phyloP scores from a whole-genome alignment of 2,113 vertebrate species.

The Thymallus thymallus region DNA sequence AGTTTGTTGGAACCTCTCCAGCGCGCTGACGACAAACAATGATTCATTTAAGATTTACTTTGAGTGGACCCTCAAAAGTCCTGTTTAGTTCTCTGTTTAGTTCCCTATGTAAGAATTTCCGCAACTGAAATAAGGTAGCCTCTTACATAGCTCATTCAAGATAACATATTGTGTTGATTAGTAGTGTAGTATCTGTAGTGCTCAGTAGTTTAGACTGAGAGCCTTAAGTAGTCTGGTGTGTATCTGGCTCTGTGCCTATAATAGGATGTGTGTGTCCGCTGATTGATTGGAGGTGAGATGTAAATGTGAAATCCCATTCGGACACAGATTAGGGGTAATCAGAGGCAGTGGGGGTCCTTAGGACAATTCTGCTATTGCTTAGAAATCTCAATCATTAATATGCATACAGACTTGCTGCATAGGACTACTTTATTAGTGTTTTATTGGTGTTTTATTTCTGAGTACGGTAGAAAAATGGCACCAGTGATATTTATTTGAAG shows the following conservation, averaged over 20 bases:
- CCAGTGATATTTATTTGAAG: not conserved
- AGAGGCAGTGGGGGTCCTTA: not conserved
- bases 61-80: too few species aligned
- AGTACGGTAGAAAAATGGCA: not conserved
- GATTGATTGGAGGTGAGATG: not conserved
- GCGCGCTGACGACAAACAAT: too few species aligned
- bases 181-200: too few species aligned
- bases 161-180: too few species aligned
- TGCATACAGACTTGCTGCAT: not conserved
- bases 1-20: too few species aligned
- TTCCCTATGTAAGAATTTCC: too few species aligned
- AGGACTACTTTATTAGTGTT: too few species aligned
- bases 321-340: not conserved
- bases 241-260: not conserved
- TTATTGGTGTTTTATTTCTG: too few species aligned
- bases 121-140: too few species aligned
- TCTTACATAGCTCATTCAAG: too few species aligned
- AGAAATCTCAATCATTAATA: not conserved
- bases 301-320: not conserved
- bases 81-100: too few species aligned
- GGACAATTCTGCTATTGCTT: not conserved
- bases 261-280: not conserved
- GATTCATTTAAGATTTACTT: too few species aligned
- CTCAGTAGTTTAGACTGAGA: conserved; percentile 3
- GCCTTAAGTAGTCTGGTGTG: not conserved